These are phyloP conservation scores for Dione juno DNA, from an alignment of 2,888 invertebrate species.

Conservation along the genomic window DNA sequence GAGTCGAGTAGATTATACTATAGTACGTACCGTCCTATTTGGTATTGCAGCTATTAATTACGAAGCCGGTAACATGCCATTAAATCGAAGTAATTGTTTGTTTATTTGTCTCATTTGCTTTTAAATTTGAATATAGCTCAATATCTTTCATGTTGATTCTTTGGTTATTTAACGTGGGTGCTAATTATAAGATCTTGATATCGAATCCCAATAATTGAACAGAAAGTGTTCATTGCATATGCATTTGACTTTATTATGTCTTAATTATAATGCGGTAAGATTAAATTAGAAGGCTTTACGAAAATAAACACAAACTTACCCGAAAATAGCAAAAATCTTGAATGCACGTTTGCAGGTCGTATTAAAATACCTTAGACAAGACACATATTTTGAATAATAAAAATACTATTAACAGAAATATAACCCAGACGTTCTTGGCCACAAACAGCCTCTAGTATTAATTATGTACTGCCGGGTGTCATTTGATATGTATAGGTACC, in stretches of 20 bases:
- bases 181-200: not conserved
- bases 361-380: too few relatives aligned
- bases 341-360: too few relatives aligned
- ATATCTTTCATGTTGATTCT: not conserved
- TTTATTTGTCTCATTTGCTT: constrained; percentile 9
- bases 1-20: constrained; percentile 57
- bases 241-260: too few relatives aligned
- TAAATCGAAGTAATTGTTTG: constrained; percentile 20
- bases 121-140: not conserved
- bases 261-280: too few relatives aligned
- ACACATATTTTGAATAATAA: not conserved
- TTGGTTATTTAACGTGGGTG: not conserved
- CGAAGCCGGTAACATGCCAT: constrained; percentile 32
- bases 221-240: too few relatives aligned
- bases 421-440: not conserved
- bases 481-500: constrained; percentile 25
- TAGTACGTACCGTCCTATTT: constrained; percentile 54
- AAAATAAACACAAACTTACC: too few relatives aligned
- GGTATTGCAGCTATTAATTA: constrained; percentile 49
- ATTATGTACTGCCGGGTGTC: not conserved
- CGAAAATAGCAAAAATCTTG: too few relatives aligned
- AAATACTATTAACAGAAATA: not conserved
- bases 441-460: not conserved
- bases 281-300: too few relatives aligned
- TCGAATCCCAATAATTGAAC: not conserved